phyloP scores from a whole-genome alignment of 2,888 invertebrate genomes.

The Himalopsyche japonica region DNA sequence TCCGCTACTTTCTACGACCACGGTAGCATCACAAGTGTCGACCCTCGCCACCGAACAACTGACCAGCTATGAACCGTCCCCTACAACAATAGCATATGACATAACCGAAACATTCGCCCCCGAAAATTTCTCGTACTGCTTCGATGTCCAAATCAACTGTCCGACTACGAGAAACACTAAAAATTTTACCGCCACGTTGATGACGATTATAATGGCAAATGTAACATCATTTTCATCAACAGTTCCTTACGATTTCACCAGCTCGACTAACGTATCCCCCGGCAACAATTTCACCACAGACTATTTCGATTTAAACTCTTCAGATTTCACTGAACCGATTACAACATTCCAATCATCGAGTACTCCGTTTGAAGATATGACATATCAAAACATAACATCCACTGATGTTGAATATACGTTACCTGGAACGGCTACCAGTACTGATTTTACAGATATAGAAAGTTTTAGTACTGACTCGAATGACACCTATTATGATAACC shows the following conservation, averaged over 20 bases:
- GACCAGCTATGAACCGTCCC: not conserved
- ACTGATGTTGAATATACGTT: not conserved
- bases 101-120: not conserved
- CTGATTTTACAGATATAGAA: not conserved
- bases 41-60: slow-evolving; percentile 14
- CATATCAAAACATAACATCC: not conserved
- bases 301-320: not conserved
- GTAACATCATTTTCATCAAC: not conserved
- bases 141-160: slow-evolving; percentile 48
- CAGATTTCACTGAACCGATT: not conserved
- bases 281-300: not conserved
- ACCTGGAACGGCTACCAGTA: not conserved
- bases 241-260: not conserved
- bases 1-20: slow-evolving; percentile 1
- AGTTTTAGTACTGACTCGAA: not conserved
- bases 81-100: not conserved
- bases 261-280: not conserved
- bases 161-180: slow-evolving; percentile 44
- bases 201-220: slow-evolving; percentile 41
- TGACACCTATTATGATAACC: not conserved
- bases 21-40: not conserved
- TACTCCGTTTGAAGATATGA: not conserved
- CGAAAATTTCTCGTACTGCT: slow-evolving; percentile 43
- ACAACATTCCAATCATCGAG: not conserved
- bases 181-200: slow-evolving; percentile 47